Percentiles rank a stretch among this genome's conserved stretches.
These are phyloP conservation scores for Metallyticus violacea DNA, from an alignment of 2,888 invertebrate species.

Conservation along the genomic window DNA sequence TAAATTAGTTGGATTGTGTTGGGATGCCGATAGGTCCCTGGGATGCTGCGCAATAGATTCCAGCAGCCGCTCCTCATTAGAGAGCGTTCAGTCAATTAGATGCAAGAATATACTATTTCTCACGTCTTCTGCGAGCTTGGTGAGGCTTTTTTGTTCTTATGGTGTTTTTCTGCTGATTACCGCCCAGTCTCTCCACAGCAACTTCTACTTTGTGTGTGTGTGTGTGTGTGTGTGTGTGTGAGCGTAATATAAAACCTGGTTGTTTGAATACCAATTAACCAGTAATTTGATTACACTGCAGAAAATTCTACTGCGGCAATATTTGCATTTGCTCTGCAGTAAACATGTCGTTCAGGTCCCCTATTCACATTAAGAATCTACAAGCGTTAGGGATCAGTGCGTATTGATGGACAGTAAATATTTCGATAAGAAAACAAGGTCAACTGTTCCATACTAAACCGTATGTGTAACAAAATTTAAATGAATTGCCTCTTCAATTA, in stretches of 20 bases:
- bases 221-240: no score
- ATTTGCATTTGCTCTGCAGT: not conserved
- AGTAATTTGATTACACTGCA: not conserved
- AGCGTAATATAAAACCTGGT: not conserved
- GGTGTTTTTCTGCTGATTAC: not conserved
- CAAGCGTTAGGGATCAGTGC: no score
- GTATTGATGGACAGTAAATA: no score
- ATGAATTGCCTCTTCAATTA: no score
- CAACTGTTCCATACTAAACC: no score
- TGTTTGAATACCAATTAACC: slow-evolving; percentile 10
- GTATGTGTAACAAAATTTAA: no score
- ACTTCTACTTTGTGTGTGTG: not conserved
- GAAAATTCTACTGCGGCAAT: not conserved
- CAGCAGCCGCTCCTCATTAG: not conserved
- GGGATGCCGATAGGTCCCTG: no score
- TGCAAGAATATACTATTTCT: not conserved
- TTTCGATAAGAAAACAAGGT: no score
- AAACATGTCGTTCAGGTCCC: not conserved
- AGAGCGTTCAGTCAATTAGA: not conserved
- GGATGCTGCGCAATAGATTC: no score
- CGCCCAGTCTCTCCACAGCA: not conserved
- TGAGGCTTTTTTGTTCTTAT: not conserved
- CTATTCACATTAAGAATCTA: no score
- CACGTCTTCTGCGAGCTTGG: not conserved
- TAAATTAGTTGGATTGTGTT: not conserved